A percentile compares a stretch with the other conserved stretches of the same genome.
phyloP scores from a whole-genome alignment of 1,140 invertebrate genomes.

The Drosophila pandora region DNA sequence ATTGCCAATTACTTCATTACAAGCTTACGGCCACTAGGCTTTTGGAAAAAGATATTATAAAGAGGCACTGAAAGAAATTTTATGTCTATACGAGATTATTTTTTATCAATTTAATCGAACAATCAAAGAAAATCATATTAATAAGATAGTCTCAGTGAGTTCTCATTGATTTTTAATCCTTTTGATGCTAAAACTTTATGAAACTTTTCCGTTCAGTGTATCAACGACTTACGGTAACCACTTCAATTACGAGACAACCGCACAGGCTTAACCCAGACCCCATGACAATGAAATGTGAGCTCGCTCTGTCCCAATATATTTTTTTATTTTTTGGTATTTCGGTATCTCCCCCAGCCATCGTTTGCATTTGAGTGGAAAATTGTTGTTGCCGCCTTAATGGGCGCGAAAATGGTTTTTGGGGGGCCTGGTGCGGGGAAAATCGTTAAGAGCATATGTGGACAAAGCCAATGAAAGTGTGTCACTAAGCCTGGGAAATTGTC shows the following conservation, averaged over 20 bases:
- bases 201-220: slow-evolving; percentile 5
- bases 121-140: no score
- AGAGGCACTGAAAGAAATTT: neutral
- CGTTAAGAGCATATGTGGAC: slow-evolving; percentile 71
- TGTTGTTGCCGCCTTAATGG: slow-evolving; percentile 61
- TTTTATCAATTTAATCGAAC: no score
- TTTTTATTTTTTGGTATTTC: slow-evolving; percentile 19
- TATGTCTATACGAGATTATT: no score
- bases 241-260: slow-evolving; percentile 34
- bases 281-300: slow-evolving; percentile 79
- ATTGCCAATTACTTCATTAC: slow-evolving; percentile 72
- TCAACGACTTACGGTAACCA: slow-evolving; percentile 8
- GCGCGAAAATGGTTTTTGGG: slow-evolving; percentile 54
- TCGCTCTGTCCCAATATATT: slow-evolving; percentile 47
- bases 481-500: slow-evolving; percentile 75
- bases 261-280: slow-evolving; percentile 36
- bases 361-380: slow-evolving; percentile 72
- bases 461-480: slow-evolving; percentile 67
- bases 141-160: no score
- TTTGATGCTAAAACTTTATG: neutral
- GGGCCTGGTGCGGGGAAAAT: slow-evolving; percentile 20
- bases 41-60: slow-evolving; percentile 4
- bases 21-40: slow-evolving; percentile 35
- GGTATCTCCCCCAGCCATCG: slow-evolving; percentile 23
- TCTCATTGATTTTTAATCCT: neutral